Evolutionary conservation across 2,888 invertebrate genomes (phyloP).

Genomic region (Xestia xanthographa): DNA sequence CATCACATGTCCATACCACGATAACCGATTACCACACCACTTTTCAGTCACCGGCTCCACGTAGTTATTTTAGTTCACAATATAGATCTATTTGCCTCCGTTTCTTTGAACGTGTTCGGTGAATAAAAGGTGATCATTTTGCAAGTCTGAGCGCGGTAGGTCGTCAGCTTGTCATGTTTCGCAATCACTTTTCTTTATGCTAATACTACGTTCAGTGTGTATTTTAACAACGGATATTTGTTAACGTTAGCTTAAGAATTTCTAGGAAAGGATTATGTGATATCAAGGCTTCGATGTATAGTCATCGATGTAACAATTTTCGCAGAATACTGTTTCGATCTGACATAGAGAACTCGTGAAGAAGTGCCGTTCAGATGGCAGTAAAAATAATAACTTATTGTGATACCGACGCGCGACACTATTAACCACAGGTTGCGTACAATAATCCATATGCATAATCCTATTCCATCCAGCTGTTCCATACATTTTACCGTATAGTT

Average conservation of each 20-base stretch:
- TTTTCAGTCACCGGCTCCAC: not conserved
- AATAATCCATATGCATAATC: too few relatives aligned
- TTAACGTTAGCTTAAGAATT: not conserved
- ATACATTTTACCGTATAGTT: too few relatives aligned
- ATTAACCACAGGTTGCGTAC: not conserved
- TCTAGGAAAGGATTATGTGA: not conserved
- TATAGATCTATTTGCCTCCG: not conserved
- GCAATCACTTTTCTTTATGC: slow-evolving; percentile 60
- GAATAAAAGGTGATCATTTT: slow-evolving; percentile 46
- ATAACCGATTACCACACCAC: not conserved
- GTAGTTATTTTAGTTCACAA: not conserved
- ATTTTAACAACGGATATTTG: slow-evolving; percentile 10
- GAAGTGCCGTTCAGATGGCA: too few relatives aligned
- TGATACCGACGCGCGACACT: too few relatives aligned
- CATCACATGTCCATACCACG: not conserved
- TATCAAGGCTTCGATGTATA: too few relatives aligned
- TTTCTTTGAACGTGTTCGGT: slow-evolving; percentile 22
- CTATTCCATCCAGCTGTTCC: too few relatives aligned
- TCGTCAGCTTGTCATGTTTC: slow-evolving; percentile 38
- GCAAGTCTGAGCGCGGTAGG: slow-evolving; percentile 36
- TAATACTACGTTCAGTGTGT: slow-evolving; percentile 30
- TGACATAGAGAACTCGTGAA: too few relatives aligned
- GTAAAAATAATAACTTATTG: not conserved
- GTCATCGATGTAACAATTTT: too few relatives aligned
- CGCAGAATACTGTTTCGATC: too few relatives aligned